Evolutionary conservation across 2,797 vertebrate genomes (phyloP), one percentile per base, ranked within the genome.

Genomic region (Pantherophis alleghaniensis): DNA sequence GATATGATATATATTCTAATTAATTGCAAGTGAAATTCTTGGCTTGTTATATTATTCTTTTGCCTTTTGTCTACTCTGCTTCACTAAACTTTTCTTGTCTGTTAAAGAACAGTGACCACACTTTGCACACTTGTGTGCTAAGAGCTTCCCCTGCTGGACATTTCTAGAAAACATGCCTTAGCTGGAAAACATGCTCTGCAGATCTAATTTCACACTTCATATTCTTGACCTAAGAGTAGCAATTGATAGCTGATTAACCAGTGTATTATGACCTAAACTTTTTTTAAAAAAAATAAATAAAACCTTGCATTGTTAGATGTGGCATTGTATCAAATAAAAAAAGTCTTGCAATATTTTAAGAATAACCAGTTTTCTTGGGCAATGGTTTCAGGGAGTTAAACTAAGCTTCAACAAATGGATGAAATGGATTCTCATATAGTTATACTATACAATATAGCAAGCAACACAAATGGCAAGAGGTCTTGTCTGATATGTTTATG

Each of bases 81-180:
- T 93, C 91, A 86, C 94, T 94, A 96, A 96, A 96, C 96, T 89
- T 97, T 97, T 95, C 0, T 74, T 92, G 89, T 93, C 57, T 90
- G 10, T 37, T 53, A 9, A 94, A 93, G 90, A 95, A 95, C 47
- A 79, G 88, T 32, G 14, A 92, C 95, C 95, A 94, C 66, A 97
- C 95, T 96, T 63, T 95, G 94, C 94, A 94, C 74, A 97, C 95
- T 96, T 95, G 94, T 90, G 97, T 97, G 97, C 96, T 97, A 97
- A 97, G 96, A 98, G 97, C 98, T 97, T 98, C 98, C 97, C 97
- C 98, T 98, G 96, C 97, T 98, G 98, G 98, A 97, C 97, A 95
- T 96, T 97, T 93, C 91, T 92, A 95, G 97, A 98, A 98, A 97
- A 97, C 96, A 94, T 96, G 92, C 37, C 94, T 87, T 86, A 96